A percentile compares a stretch with the other conserved stretches of the same genome.
phyloP scores from a whole-genome alignment of 2,888 invertebrate genomes.

The Blomia tropicalis region DNA sequence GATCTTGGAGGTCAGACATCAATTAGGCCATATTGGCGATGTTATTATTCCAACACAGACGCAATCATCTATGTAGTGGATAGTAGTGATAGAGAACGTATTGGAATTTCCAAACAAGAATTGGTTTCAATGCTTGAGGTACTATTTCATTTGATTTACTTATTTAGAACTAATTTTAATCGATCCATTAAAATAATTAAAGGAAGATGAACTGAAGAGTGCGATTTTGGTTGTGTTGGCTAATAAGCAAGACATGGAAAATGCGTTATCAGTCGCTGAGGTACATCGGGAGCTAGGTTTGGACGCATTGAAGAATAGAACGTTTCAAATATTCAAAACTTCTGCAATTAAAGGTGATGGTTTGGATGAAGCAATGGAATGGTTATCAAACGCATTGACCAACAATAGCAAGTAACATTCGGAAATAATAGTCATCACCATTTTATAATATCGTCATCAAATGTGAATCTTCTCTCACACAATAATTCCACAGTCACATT shows the following conservation, averaged over 20 bases:
- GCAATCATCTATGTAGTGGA: slow-evolving; percentile 99
- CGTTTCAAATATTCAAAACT: slow-evolving; percentile 98
- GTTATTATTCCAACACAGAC: slow-evolving; percentile 99
- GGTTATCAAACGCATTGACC: slow-evolving; percentile 79
- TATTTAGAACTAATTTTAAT: too few relatives aligned
- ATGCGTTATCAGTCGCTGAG: slow-evolving; percentile 88
- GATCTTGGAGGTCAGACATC: slow-evolving; percentile 97
- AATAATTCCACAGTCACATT: too few relatives aligned
- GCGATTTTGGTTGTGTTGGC: slow-evolving; percentile 91
- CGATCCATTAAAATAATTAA: slow-evolving; percentile 28
- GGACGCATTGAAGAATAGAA: slow-evolving; percentile 82
- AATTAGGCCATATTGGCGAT: slow-evolving; percentile 96
- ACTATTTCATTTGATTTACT: slow-evolving; percentile 38
- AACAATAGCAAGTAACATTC: slow-evolving; percentile 47
- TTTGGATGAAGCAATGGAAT: slow-evolving; percentile 96
- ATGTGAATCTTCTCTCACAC: too few relatives aligned
- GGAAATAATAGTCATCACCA: not conserved
- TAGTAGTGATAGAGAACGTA: slow-evolving; percentile 93
- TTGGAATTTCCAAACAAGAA: slow-evolving; percentile 97
- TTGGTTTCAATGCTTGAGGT: slow-evolving; percentile 89
- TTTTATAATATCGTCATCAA: too few relatives aligned
- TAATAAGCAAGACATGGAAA: slow-evolving; percentile 98
- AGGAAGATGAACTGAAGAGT: slow-evolving; percentile 93
- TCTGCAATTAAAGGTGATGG: slow-evolving; percentile 96
- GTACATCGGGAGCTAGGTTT: slow-evolving; percentile 86